phyloP scores from a whole-genome alignment of 2,888 invertebrate genomes.

The Serripes groenlandicus region DNA sequence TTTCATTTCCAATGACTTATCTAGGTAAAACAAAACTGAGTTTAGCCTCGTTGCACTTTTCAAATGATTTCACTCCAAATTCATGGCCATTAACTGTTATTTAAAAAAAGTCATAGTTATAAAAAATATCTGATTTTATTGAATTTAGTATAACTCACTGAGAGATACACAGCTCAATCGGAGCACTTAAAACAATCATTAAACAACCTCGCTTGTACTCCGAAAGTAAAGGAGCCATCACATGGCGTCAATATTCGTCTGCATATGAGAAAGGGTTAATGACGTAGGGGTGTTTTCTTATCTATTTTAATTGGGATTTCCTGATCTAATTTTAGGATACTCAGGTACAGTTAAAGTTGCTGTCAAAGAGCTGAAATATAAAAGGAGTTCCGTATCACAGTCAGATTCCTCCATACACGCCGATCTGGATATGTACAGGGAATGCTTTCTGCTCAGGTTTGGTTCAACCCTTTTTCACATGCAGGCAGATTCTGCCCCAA shows the following conservation, averaged over 20 bases:
- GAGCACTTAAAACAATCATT: not conserved
- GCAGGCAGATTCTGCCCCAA: too few species aligned
- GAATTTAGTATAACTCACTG: not conserved
- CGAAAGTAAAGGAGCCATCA: not conserved
- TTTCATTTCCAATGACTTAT: too few species aligned
- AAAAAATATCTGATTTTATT: not conserved
- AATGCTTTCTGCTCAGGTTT: constrained; percentile 38
- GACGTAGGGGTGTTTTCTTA: too few species aligned
- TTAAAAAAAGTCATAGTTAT: not conserved
- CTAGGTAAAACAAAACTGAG: not conserved
- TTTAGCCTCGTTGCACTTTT: not conserved
- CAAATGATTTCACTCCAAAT: not conserved
- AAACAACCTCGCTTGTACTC: not conserved
- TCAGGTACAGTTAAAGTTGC: constrained; percentile 25
- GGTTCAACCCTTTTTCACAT: not conserved
- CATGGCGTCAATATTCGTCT: not conserved
- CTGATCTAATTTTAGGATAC: too few species aligned
- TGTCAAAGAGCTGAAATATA: constrained; percentile 35
- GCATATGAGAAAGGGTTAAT: too few species aligned
- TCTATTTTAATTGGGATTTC: not conserved
- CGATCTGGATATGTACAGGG: constrained; percentile 31
- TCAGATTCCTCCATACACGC: constrained; percentile 14
- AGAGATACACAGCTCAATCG: not conserved
- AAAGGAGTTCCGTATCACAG: not conserved
- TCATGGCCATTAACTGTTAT: not conserved